Conservation (phyloP, 2,888 invertebrate species). For the Dicyrtoma fusca region DNA sequence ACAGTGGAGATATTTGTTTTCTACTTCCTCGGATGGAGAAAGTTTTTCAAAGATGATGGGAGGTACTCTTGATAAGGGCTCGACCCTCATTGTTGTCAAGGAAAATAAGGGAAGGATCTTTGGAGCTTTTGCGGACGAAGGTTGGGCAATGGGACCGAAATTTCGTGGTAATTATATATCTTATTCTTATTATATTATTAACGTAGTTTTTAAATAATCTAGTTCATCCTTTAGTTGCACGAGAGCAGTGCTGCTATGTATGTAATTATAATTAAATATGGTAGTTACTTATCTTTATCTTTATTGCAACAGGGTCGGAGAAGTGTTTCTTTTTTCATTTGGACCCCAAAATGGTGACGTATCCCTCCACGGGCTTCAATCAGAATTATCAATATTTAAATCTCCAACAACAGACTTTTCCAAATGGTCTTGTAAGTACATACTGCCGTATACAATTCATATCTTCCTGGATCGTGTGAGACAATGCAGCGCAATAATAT, state of each 20-base stretch:
- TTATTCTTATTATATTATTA: too few relatives aligned
- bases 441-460: neutral
- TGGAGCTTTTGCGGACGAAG: constrained; percentile 82
- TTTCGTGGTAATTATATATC: constrained; percentile 76
- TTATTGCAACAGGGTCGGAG: constrained; percentile 69
- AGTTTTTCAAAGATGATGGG: constrained; percentile 83
- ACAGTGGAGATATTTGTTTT: constrained; percentile 86
- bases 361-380: constrained; percentile 79
- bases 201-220: too few relatives aligned
- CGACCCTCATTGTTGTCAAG: constrained; percentile 75
- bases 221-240: too few relatives aligned
- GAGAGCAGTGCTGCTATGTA: too few relatives aligned
- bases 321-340: constrained; percentile 83
- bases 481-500: too few relatives aligned
- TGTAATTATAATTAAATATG: too few relatives aligned
- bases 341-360: constrained; percentile 77
- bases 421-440: constrained; percentile 75
- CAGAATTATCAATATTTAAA: constrained; percentile 92
- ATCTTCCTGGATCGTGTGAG: too few relatives aligned
- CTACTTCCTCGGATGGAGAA: constrained; percentile 84
- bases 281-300: too few relatives aligned
- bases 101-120: constrained; percentile 84
- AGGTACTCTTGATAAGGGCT: constrained; percentile 76
- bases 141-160: constrained; percentile 76
- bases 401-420: constrained; percentile 87